These are phyloP conservation scores for Mycetomoellerius zeteki DNA, from an alignment of 1,140 invertebrate species.

Conservation along the genomic window DNA sequence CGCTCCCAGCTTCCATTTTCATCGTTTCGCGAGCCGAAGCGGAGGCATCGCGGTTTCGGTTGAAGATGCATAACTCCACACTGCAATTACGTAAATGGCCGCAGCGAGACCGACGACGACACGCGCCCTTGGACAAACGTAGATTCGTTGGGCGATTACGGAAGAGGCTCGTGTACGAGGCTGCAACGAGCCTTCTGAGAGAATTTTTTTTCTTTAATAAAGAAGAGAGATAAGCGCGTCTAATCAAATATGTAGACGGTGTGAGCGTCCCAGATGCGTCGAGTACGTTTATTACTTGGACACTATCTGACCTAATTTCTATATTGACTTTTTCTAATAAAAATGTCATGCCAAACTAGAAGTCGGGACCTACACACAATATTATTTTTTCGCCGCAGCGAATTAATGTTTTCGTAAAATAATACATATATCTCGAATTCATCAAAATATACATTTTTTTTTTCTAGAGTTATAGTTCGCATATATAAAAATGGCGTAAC, in stretches of 20 bases:
- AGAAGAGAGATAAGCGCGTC: not conserved
- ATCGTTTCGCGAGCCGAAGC: not conserved
- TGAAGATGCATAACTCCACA: constrained; percentile 10
- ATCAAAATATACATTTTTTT: not conserved
- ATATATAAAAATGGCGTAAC: not conserved
- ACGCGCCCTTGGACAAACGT: constrained; percentile 5
- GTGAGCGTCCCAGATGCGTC: not conserved
- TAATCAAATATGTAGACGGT: constrained; percentile 8
- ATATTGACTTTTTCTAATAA: not conserved
- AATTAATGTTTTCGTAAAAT: not conserved
- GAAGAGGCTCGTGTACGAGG: not conserved
- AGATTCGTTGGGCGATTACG: not conserved
- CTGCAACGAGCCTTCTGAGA: not conserved
- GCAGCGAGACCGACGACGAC: not conserved
- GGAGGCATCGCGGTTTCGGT: constrained; percentile 13
- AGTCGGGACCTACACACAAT: not conserved
- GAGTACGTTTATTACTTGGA: not conserved
- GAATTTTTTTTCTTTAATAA: not conserved
- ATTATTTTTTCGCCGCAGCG: not conserved
- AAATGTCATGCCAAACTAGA: not conserved
- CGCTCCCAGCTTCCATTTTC: constrained; percentile 27
- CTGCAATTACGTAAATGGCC: constrained; percentile 53
- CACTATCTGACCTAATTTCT: not conserved
- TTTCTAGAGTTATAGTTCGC: not conserved
- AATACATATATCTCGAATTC: not conserved